Percentiles rank a stretch among this genome's conserved stretches.
These are phyloP conservation scores for Piprites chloris DNA, from an alignment of 2,113 vertebrate species.

Conservation along the genomic window DNA sequence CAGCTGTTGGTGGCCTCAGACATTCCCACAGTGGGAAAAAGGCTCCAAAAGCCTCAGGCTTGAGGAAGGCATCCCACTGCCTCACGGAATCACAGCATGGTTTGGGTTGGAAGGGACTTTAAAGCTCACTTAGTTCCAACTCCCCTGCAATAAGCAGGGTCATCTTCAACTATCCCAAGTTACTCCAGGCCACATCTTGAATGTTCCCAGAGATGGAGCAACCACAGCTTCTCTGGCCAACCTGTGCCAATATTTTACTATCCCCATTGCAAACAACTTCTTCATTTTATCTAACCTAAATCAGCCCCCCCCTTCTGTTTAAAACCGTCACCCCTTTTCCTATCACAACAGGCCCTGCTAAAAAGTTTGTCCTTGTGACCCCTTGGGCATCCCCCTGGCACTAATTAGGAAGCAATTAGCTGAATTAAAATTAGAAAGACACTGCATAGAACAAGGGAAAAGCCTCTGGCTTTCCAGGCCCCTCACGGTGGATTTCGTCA, in stretches of 20 bases:
- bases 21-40: too few relatives aligned
- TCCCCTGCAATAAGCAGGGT: neutral
- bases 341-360: too few relatives aligned
- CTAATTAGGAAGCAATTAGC: neutral
- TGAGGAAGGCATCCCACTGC: too few relatives aligned
- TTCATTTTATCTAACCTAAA: too few relatives aligned
- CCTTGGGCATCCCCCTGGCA: neutral
- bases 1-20: too few relatives aligned
- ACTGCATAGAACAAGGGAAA: accelerated
- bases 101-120: neutral
- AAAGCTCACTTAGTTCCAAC: neutral
- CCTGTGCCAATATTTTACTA: neutral
- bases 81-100: neutral
- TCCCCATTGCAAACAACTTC: neutral
- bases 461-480: neutral
- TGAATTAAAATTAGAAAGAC: neutral
- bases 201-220: neutral
- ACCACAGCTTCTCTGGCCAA: neutral
- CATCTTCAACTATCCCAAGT: neutral
- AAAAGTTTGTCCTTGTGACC: neutral
- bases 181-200: neutral
- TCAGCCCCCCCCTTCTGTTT: neutral
- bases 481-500: neutral
- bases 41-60: too few relatives aligned
- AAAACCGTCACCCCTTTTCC: neutral